phyloP scores from a whole-genome alignment of 2,113 vertebrate genomes.

The Syngnathus typhle region DNA sequence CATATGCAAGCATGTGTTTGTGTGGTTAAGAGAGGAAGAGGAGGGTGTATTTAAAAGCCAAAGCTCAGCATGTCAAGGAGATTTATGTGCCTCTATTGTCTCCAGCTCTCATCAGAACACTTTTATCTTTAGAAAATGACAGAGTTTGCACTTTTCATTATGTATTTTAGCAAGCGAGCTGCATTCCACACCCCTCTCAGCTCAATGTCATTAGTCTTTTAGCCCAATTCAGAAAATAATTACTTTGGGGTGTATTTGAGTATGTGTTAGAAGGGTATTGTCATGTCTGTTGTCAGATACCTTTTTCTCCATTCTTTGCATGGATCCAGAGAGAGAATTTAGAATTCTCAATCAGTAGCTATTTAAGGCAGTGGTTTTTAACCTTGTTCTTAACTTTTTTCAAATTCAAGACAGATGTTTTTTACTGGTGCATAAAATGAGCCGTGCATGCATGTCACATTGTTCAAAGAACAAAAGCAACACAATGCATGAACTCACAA shows the following conservation, averaged over 20 bases:
- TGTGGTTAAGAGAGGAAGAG: constrained; percentile 1
- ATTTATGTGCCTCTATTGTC: constrained; percentile 73
- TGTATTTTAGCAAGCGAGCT: constrained; percentile 53
- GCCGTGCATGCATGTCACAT: too few species aligned
- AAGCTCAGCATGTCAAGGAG: constrained; percentile 60
- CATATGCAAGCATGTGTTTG: neutral
- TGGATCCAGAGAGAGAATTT: too few species aligned
- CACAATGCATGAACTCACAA: too few species aligned
- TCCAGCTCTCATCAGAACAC: constrained; percentile 67
- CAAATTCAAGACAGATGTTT: too few species aligned
- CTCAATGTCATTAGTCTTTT: neutral
- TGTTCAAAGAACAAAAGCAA: too few species aligned
- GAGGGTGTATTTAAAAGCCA: constrained; percentile 50
- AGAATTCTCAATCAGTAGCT: too few species aligned
- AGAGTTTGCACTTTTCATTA: constrained; percentile 73
- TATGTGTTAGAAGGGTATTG: neutral
- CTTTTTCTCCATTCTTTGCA: too few species aligned
- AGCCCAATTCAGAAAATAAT: neutral
- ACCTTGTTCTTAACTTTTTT: too few species aligned
- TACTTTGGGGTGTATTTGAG: neutral
- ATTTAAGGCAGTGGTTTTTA: too few species aligned
- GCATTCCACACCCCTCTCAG: constrained; percentile 12
- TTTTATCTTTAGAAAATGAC: constrained; percentile 72
- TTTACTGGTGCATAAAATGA: too few species aligned
- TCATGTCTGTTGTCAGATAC: neutral